phyloP scores from a whole-genome alignment of 2,888 invertebrate species.

The Capitulum mitella region DNA sequence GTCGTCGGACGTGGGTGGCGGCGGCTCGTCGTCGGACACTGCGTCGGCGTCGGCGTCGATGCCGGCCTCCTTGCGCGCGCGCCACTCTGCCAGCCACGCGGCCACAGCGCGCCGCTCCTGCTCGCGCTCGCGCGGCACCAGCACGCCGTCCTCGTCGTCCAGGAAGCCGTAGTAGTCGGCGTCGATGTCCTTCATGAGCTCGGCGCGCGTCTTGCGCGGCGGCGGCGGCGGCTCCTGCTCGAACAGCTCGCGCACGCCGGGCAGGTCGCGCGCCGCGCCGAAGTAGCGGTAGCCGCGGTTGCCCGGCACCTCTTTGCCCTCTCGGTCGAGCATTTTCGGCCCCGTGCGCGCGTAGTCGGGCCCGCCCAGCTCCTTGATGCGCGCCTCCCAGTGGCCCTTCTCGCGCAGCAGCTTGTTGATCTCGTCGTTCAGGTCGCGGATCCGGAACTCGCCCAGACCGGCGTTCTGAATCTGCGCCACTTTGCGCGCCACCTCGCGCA shows the following conservation, averaged over 20 bases:
- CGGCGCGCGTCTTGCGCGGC: constrained; percentile 84
- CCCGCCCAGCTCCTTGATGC: constrained; percentile 90
- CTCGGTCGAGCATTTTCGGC: constrained; percentile 86
- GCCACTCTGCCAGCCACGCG: background rate
- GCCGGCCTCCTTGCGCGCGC: background rate
- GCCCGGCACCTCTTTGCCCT: constrained; percentile 93
- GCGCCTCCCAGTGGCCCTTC: constrained; percentile 89
- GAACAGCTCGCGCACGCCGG: constrained; percentile 94
- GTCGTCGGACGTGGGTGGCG: constrained; percentile 38
- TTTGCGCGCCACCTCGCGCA: constrained; percentile 94
- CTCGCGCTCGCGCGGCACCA: constrained; percentile 76
- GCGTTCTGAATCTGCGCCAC: constrained; percentile 99
- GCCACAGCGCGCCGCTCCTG: constrained; percentile 52
- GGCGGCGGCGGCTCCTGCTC: constrained; percentile 90
- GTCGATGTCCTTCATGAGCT: constrained; percentile 96
- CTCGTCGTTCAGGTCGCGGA: constrained; percentile 96
- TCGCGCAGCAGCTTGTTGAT: constrained; percentile 87
- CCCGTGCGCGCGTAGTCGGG: constrained; percentile 87
- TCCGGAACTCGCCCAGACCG: constrained; percentile 96
- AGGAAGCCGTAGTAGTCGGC: constrained; percentile 98
- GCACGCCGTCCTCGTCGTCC: constrained; percentile 95
- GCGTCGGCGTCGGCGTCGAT: constrained; percentile 50
- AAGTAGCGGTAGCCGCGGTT: constrained; percentile 98
- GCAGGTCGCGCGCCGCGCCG: constrained; percentile 94
- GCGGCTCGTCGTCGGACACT: constrained; percentile 54